Conservation (phyloP, 2,888 invertebrate species). For the Lissocephala sabroskyi region DNA sequence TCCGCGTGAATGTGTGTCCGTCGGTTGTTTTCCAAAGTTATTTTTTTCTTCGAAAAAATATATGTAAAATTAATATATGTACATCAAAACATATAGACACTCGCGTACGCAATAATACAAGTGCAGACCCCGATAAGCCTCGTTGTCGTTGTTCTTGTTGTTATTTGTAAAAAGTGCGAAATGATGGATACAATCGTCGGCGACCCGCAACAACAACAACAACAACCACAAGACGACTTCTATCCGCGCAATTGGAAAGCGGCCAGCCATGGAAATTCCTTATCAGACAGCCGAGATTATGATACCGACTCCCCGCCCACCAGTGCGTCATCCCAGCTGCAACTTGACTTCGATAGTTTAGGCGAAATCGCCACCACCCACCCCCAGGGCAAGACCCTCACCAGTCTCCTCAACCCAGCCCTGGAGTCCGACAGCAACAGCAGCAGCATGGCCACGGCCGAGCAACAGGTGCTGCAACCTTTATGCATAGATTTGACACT, state of each 20-base stretch:
- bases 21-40: constrained; percentile 34
- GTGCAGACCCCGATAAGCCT: too few relatives aligned
- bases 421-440: constrained; percentile 22
- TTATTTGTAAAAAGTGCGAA: too few relatives aligned
- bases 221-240: too few relatives aligned
- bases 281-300: constrained; percentile 60
- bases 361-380: constrained; percentile 20
- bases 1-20: constrained; percentile 9
- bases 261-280: constrained; percentile 45
- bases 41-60: constrained; percentile 42
- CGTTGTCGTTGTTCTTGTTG: too few relatives aligned
- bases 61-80: constrained; percentile 12
- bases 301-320: constrained; percentile 52
- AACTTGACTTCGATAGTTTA: constrained; percentile 35
- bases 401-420: constrained; percentile 42
- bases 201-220: constrained; percentile 21
- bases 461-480: constrained; percentile 69
- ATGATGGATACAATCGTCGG: constrained; percentile 43
- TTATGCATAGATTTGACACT: constrained; percentile 63
- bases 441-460: constrained; percentile 19
- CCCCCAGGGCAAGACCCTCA: constrained; percentile 25
- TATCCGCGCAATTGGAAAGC: constrained; percentile 38
- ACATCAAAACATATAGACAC: constrained; percentile 31
- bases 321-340: constrained; percentile 32
- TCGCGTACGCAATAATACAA: constrained; percentile 11